Conservation (phyloP, 2,113 vertebrate species). For the Paramisgurnus dabryanus region DNA sequence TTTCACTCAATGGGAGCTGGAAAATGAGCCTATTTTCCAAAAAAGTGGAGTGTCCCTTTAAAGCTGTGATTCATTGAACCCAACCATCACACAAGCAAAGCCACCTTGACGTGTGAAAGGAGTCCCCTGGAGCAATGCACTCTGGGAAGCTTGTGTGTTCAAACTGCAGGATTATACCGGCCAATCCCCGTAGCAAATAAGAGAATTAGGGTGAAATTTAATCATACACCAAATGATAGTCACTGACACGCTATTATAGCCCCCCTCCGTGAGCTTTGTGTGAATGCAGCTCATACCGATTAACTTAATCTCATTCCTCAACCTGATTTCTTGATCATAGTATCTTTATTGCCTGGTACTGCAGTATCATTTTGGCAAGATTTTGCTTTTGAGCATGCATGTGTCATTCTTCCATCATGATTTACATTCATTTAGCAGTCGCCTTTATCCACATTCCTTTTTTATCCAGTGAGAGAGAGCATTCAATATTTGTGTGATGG, state of each 20-base stretch:
- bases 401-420: slow-evolving; percentile 17
- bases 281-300: slow-evolving; percentile 39
- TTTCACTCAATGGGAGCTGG: too few relatives aligned
- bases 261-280: slow-evolving; percentile 14
- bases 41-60: not conserved
- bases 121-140: slow-evolving; percentile 47
- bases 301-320: slow-evolving; percentile 50
- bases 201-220: slow-evolving; percentile 57
- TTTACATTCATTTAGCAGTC: too few relatives aligned
- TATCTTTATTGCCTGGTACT: slow-evolving; percentile 2
- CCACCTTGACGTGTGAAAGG: slow-evolving; percentile 49
- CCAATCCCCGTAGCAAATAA: slow-evolving; percentile 58
- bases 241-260: slow-evolving; percentile 35
- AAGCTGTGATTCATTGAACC: slow-evolving; percentile 6
- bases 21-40: too few relatives aligned
- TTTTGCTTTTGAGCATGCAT: slow-evolving; percentile 20
- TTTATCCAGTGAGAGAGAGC: too few relatives aligned
- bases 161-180: slow-evolving; percentile 45
- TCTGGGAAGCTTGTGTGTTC: slow-evolving; percentile 23
- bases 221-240: slow-evolving; percentile 44
- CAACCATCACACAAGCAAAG: slow-evolving; percentile 37
- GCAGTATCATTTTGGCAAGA: not conserved
- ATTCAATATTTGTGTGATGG: not conserved
- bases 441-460: too few relatives aligned
- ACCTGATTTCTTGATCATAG: slow-evolving; percentile 40